Base-by-base conservation (phyloP, 2,113 vertebrate genomes). In the Anguilla rostrata region DNA sequence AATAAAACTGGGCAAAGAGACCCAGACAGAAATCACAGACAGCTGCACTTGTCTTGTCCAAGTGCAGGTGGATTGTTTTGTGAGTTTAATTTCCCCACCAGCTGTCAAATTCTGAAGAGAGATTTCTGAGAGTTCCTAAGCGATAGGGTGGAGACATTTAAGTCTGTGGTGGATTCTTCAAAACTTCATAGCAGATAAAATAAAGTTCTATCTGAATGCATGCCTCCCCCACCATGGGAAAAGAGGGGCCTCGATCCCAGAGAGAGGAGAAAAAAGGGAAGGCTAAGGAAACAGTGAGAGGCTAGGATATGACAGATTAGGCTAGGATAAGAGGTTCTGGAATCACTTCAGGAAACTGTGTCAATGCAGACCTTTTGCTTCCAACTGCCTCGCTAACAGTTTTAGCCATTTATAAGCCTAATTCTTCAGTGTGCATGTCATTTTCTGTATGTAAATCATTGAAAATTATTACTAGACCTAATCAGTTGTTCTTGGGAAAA, bases 21-120 rank as follows among this genome's bases (percentile, higher is more conserved):
- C 12, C 39, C 39, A 86, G 53, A 81, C 78, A 81, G 26, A 9
- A 60, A 79, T 26, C 40, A 82, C 57, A 46, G 53, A 82, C 57
- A 46, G 53, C 39, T 9, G 18, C n/a, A 26, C 22, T 8, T 56
- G 43, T 57, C 16, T 80, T 79, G 26, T 80, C 39, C 39, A 46
- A 22, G 26, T 41, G 43, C 46, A 85, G 34, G n/a, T 34, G 71
- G 26, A 75, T n/a, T n/a, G n/a, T 75, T 75, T 14, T 26, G 71
- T 81, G 81, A 86, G 83, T 78, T 83, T 88, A 88, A 89, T 83
- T 84, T 88, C 53, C 88, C 46, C 66, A 63, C 56, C 88, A 89
- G 88, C 85, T 87, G 87, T 82, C 80, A 84, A 14, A 84, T 78
- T 41, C 60, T 82, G 84, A 66, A 82, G 79, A 78, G 39, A 22